These are phyloP conservation scores for Cordylochernes scorpioides DNA, from an alignment of 2,888 invertebrate genomes.

Conservation along the genomic window DNA sequence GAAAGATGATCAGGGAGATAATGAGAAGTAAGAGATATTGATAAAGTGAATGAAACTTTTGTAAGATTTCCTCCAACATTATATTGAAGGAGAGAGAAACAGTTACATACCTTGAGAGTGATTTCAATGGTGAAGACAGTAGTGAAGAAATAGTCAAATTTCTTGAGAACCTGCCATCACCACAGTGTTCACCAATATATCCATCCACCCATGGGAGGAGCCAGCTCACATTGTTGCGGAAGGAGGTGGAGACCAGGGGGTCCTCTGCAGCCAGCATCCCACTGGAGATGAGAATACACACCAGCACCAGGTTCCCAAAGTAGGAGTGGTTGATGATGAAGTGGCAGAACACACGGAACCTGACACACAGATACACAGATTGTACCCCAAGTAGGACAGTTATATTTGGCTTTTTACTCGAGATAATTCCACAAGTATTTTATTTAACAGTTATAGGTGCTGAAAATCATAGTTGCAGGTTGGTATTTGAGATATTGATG, in stretches of 20 bases:
- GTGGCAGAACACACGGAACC: slow-evolving; percentile 85
- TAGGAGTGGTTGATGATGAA: slow-evolving; percentile 79
- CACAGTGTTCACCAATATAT: too few species aligned
- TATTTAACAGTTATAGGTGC: too few species aligned
- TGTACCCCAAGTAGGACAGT: not conserved
- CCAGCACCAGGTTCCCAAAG: slow-evolving; percentile 82
- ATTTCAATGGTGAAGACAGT: slow-evolving; percentile 93
- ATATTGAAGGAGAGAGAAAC: too few species aligned
- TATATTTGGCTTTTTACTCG: not conserved
- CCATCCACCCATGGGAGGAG: too few species aligned
- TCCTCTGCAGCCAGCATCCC: slow-evolving; percentile 98
- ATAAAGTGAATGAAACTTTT: too few species aligned
- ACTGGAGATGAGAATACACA: slow-evolving; percentile 92
- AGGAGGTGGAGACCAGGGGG: slow-evolving; percentile 49
- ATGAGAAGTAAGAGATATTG: too few species aligned
- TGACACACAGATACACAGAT: slow-evolving; percentile 20
- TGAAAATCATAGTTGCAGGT: too few species aligned
- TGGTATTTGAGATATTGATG: too few species aligned
- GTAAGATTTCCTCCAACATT: too few species aligned
- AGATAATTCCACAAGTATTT: too few species aligned
- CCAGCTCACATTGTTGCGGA: slow-evolving; percentile 45
- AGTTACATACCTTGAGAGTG: slow-evolving; percentile 48
- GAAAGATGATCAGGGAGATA: too few species aligned
- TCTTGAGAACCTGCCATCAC: slow-evolving; percentile 50
- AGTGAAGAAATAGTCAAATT: slow-evolving; percentile 96